phyloP scores from a whole-genome alignment of 2,888 invertebrate genomes.

The Dicyrtoma fusca region DNA sequence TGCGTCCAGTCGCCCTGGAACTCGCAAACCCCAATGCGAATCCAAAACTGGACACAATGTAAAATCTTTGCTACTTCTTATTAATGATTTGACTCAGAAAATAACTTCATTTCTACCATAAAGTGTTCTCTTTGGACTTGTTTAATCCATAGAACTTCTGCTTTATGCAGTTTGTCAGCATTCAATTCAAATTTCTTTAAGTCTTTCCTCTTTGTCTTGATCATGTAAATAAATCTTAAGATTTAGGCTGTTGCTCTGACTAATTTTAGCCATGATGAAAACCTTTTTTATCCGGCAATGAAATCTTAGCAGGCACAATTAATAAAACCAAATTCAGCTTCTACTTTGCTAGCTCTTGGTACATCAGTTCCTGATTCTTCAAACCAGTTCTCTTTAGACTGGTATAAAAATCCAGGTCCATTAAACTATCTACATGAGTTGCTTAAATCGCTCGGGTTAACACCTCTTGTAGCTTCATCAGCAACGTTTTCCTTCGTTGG shows the following conservation, averaged over 20 bases:
- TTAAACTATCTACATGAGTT: constrained; percentile 38
- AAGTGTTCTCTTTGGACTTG: background rate
- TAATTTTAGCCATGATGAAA: constrained; percentile 16
- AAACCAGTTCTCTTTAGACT: constrained; percentile 32
- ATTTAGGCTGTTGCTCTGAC: constrained; percentile 24
- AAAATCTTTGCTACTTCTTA: background rate
- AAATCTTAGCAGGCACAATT: too few relatives aligned
- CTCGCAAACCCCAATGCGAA: background rate
- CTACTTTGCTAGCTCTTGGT: background rate
- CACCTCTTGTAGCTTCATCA: constrained; percentile 45
- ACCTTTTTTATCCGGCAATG: background rate
- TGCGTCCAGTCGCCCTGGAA: background rate
- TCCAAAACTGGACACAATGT: background rate
- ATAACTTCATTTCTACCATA: background rate
- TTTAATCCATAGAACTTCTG: background rate
- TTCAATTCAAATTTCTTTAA: background rate
- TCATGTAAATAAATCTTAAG: constrained; percentile 4
- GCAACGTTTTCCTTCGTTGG: constrained; percentile 45
- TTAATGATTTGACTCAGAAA: background rate
- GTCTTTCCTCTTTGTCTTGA: too few relatives aligned
- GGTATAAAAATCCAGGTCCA: constrained; percentile 46
- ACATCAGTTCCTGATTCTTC: background rate
- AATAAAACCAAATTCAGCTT: background rate
- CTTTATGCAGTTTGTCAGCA: too few relatives aligned
- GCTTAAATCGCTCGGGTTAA: background rate